phyloP scores from a whole-genome alignment of 1,140 invertebrate genomes.

The Trigoniulus corallinus region DNA sequence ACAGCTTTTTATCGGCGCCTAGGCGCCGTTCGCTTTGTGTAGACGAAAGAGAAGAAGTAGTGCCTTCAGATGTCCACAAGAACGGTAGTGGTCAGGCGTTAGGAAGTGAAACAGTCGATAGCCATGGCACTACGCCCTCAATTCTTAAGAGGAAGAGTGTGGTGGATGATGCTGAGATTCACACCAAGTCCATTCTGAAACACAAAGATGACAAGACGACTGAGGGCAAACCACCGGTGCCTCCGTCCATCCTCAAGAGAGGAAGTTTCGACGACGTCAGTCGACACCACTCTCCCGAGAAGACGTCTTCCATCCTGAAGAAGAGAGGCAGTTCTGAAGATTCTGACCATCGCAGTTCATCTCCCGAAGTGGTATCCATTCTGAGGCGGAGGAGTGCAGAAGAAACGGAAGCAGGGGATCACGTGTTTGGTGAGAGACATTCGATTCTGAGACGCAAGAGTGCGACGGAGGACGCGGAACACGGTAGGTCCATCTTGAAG shows the following conservation, averaged over 20 bases:
- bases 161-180: not conserved
- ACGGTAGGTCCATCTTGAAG: conserved; percentile 39
- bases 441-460: conserved; percentile 27
- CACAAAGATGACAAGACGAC: not conserved
- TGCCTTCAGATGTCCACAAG: no score
- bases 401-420: not conserved
- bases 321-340: conserved; percentile 39
- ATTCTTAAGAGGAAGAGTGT: not conserved
- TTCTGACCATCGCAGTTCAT: not conserved
- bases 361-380: not conserved
- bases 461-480: not conserved
- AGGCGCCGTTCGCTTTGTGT: no score
- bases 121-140: not conserved
- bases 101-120: no score
- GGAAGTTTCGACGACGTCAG: not conserved
- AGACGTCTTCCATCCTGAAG: conserved; percentile 41
- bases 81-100: no score
- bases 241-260: not conserved
- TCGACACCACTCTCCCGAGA: not conserved
- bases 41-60: no score
- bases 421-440: conserved; percentile 43
- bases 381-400: not conserved
- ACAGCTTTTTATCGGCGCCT: no score
- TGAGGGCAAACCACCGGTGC: not conserved
- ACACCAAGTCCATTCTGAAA: not conserved